Evolutionary conservation across 1,140 invertebrate species (phyloP).

Genomic region (Drosophila takahashii): DNA sequence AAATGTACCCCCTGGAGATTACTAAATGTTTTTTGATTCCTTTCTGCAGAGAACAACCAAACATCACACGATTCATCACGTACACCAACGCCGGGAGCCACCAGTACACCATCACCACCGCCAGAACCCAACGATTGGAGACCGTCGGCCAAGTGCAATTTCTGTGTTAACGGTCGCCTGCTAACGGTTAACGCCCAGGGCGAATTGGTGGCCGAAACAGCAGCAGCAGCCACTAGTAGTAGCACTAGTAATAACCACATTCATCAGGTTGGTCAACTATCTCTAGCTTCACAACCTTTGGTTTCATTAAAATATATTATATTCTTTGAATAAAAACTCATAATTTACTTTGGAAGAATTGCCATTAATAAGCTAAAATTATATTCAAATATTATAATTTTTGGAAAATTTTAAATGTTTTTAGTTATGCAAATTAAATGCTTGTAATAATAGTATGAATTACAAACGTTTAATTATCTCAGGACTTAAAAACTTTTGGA

Average conservation of each 20-base stretch:
- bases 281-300: not conserved
- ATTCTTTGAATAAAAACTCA: too few relatives aligned
- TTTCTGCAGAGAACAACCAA: constrained; percentile 53
- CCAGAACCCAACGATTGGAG: constrained; percentile 90
- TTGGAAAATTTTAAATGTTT: too few relatives aligned
- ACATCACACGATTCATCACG: constrained; percentile 78
- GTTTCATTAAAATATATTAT: too few relatives aligned
- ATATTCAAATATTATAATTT: too few relatives aligned
- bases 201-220: constrained; percentile 82
- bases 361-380: too few relatives aligned
- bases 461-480: too few relatives aligned
- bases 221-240: constrained; percentile 24
- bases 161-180: constrained; percentile 93
- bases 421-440: too few relatives aligned
- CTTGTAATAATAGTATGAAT: too few relatives aligned
- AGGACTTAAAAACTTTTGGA: too few relatives aligned
- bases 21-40: not conserved
- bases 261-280: constrained; percentile 29
- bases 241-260: constrained; percentile 41
- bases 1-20: too few relatives aligned
- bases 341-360: too few relatives aligned
- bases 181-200: constrained; percentile 84
- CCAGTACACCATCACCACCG: constrained; percentile 77
- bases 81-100: constrained; percentile 46
- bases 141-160: constrained; percentile 93